Percentiles rank a stretch among this genome's conserved stretches.
Evolutionary conservation across 64 coral and sea anemone genomes (phyloP).

Genomic region (Porites lutea): DNA sequence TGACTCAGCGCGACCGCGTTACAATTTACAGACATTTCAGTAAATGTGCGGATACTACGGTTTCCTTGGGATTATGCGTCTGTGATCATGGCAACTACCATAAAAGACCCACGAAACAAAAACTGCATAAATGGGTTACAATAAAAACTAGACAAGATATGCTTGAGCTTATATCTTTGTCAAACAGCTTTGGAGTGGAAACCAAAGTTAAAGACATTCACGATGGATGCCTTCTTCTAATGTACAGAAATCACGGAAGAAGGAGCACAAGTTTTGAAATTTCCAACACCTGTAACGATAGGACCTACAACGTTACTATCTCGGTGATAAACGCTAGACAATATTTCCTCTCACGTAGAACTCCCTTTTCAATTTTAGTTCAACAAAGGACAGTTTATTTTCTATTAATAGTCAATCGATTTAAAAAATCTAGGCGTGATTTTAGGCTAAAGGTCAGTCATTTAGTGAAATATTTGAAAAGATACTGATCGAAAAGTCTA

Average conservation of each 20-base stretch:
- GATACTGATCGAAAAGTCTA: not conserved
- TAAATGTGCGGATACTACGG: slow-evolving; percentile 64
- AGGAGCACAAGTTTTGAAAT: slow-evolving; percentile 77
- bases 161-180: slow-evolving; percentile 63
- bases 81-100: slow-evolving; percentile 52
- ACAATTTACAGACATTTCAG: slow-evolving; percentile 89
- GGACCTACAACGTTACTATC: slow-evolving; percentile 64
- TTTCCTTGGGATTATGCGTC: slow-evolving; percentile 78
- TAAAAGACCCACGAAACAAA: slow-evolving; percentile 39
- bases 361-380: slow-evolving; percentile 69
- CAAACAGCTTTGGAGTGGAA: slow-evolving; percentile 65
- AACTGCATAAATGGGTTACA: slow-evolving; percentile 63
- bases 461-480: slow-evolving; percentile 17
- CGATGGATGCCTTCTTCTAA: slow-evolving; percentile 59
- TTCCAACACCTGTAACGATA: slow-evolving; percentile 71
- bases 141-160: slow-evolving; percentile 62
- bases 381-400: slow-evolving; percentile 83
- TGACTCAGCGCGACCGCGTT: slow-evolving; percentile 63
- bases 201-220: slow-evolving; percentile 73
- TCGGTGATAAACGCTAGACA: slow-evolving; percentile 38
- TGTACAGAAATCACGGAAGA: slow-evolving; percentile 71
- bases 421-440: slow-evolving; percentile 3
- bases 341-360: slow-evolving; percentile 49
- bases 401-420: slow-evolving; percentile 59
- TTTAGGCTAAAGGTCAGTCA: slow-evolving; percentile 31